Evolutionary conservation across 2,113 vertebrate species (phyloP), one percentile per base, ranked within the genome.

Genomic region (Hoplias malabaricus): DNA sequence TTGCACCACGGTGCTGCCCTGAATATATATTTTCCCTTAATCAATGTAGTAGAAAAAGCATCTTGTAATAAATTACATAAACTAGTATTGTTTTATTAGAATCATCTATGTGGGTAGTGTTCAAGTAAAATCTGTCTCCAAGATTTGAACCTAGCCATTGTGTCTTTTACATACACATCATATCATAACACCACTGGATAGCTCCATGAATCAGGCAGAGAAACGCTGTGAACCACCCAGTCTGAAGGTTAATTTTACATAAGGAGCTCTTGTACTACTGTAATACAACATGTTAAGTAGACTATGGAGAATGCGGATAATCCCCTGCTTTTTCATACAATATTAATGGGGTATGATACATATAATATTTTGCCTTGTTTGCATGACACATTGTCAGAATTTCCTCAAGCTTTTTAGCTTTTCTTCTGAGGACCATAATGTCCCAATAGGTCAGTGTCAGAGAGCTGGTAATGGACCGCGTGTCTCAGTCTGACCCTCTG

Each of bases 181-280:
- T n/a, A n/a, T n/a, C n/a, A n/a, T n/a, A n/a, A n/a, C n/a, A n/a
- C n/a, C n/a, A n/a, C n/a, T n/a, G n/a, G n/a, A n/a, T n/a, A n/a
- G n/a, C 46, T 12, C 46, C 19, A 42, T 54, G 8, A 14, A 65
- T 66, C 43, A 10, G 0, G 53, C n/a, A 11, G 29, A 10, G 10
- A 53, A 70, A 63, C 67, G 57, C 67, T 1, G 27, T 53, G 36
- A 38, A 21, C 36, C 42, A 61, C 38, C 42, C 31, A 78, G 36
- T 31, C 29, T n/a, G 23, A 50, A 12, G 21, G 33, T 38, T 63
- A 50, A 71, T 78, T 71, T 43, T 63, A 42, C 76, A 78, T 78
- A 56, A 36, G 21, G 36, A 56, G 21, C 19, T 67, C 50, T 56
- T 42, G 38, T 23, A 69, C 48, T 36, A 48, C 53, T 70, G 53